phyloP scores from a whole-genome alignment of 2,888 invertebrate genomes.

The Odiellus spinosus region DNA sequence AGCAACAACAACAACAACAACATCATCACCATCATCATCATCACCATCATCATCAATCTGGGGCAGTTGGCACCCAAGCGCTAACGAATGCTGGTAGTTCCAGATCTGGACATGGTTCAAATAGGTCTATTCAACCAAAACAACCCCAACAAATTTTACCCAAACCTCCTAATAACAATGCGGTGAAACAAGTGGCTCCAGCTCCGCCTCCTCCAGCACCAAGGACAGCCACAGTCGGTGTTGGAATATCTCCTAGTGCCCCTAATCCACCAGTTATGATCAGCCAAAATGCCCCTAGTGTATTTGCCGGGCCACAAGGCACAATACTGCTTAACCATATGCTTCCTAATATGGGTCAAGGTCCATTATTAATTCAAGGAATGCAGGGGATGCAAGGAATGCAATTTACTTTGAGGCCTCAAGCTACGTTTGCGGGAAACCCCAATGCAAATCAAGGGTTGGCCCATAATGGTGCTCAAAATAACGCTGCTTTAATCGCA shows the following conservation, averaged over 20 bases:
- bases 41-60: constrained; percentile 4
- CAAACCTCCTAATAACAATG: constrained; percentile 21
- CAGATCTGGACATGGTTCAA: constrained; percentile 34
- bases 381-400: constrained; percentile 34
- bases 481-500: constrained; percentile 15
- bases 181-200: constrained; percentile 6
- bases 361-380: constrained; percentile 44
- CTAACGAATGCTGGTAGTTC: not conserved
- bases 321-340: constrained; percentile 33
- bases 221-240: constrained; percentile 10
- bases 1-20: constrained; percentile 6
- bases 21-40: constrained; percentile 3
- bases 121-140: constrained; percentile 37
- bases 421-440: constrained; percentile 10
- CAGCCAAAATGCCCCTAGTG: constrained; percentile 15
- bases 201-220: constrained; percentile 12
- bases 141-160: constrained; percentile 31
- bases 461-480: constrained; percentile 8
- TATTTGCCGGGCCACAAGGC: constrained; percentile 16
- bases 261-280: constrained; percentile 15
- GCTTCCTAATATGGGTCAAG: constrained; percentile 25
- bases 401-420: constrained; percentile 48
- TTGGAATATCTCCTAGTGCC: constrained; percentile 8
- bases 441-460: constrained; percentile 9
- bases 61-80: not conserved